Conservation (phyloP, 2,113 vertebrate species). For the Peromyscus polionotus region DNA sequence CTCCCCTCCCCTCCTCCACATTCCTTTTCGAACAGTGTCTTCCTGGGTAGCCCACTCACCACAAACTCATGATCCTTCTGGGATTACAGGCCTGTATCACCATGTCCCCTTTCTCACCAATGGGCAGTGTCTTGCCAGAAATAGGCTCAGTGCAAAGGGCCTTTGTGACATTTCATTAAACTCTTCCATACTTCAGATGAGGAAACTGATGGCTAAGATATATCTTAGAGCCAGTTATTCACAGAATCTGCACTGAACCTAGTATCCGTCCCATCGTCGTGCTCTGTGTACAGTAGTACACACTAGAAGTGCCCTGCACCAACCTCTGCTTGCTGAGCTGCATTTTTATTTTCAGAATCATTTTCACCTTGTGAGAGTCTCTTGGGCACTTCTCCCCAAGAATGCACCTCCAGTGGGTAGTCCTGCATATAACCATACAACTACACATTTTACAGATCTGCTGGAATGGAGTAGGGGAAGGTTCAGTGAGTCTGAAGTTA, state of each 20-base stretch:
- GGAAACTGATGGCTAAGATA: neutral
- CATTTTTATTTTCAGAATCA: conserved; percentile 20
- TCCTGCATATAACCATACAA: neutral
- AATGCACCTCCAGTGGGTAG: conserved; percentile 42
- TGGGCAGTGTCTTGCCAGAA: conserved; percentile 48
- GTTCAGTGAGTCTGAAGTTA: neutral
- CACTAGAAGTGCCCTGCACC: neutral
- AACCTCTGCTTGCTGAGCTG: neutral
- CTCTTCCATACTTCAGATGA: conserved; percentile 56
- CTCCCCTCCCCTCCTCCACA: no score
- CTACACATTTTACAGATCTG: conserved; percentile 20
- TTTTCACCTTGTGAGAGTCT: conserved; percentile 45
- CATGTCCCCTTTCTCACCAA: neutral
- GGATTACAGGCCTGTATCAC: neutral
- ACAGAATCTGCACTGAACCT: neutral
- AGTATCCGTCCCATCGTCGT: neutral
- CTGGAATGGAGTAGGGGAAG: conserved; percentile 6
- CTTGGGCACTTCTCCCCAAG: conserved; percentile 2
- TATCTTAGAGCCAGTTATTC: neutral
- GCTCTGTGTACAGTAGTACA: neutral
- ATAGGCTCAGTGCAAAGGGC: neutral
- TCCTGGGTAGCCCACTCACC: neutral
- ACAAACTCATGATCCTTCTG: neutral
- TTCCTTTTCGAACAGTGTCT: neutral
- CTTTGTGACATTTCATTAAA: neutral